Evolutionary conservation across 2,797 vertebrate genomes (phyloP).

Genomic region (Peromyscus melanophrys): DNA sequence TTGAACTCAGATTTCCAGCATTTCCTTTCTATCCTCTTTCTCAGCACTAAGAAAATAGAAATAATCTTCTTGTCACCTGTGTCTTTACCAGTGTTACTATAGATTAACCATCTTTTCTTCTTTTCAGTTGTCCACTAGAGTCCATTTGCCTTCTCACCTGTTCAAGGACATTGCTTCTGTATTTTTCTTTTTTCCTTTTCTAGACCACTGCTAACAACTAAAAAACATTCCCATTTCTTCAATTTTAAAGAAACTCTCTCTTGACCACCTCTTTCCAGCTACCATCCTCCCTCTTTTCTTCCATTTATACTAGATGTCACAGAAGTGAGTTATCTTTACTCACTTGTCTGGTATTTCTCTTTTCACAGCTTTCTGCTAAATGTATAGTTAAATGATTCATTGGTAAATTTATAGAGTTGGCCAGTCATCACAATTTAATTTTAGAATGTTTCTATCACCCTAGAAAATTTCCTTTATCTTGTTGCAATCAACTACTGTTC

Average conservation of each 20-base stretch:
- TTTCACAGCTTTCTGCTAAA: slow-evolving; percentile 23
- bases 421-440: neutral
- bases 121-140: neutral
- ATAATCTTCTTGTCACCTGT: neutral
- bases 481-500: neutral
- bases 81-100: slow-evolving; percentile 38
- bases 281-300: neutral
- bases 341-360: neutral
- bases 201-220: neutral
- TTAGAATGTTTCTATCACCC: neutral
- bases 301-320: neutral
- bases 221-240: slow-evolving; percentile 20
- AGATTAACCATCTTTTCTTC: slow-evolving; percentile 32
- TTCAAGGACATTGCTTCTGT: slow-evolving; percentile 41
- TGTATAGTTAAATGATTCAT: neutral
- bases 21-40: slow-evolving; percentile 34
- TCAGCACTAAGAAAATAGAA: slow-evolving; percentile 63
- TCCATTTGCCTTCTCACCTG: neutral
- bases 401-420: neutral
- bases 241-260: neutral
- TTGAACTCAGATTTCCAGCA: neutral
- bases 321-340: slow-evolving; percentile 44
- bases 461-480: neutral
- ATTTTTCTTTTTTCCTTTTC: slow-evolving; percentile 30
- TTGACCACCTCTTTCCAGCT: neutral